phyloP scores from a whole-genome alignment of 2,113 vertebrate genomes.

The Cardinalis cardinalis region DNA sequence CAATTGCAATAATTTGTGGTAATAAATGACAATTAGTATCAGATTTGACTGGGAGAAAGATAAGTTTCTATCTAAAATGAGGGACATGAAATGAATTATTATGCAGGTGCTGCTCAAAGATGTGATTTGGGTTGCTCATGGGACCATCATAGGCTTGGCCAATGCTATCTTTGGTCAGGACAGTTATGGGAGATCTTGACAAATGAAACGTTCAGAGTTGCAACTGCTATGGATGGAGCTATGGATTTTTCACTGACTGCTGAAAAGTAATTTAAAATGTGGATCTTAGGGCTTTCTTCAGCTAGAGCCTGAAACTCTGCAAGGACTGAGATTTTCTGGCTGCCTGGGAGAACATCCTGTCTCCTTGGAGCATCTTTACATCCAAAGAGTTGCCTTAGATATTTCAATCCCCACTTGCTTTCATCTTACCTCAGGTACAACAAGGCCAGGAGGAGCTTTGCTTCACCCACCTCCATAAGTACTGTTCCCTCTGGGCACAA shows the following conservation, averaged over 20 bases:
- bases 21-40: slow-evolving; percentile 22
- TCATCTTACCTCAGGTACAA: background rate
- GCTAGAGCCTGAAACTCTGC: background rate
- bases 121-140: background rate
- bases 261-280: background rate
- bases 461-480: background rate
- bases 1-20: slow-evolving; percentile 9
- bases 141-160: background rate
- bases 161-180: background rate
- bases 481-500: background rate
- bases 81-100: background rate
- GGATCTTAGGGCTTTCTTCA: background rate
- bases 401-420: background rate
- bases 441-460: background rate
- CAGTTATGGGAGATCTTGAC: background rate
- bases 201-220: background rate
- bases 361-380: background rate
- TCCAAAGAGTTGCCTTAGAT: background rate
- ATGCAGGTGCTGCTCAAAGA: background rate
- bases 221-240: background rate
- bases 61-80: background rate
- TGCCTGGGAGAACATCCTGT: background rate
- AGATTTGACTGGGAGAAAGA: slow-evolving; percentile 11
- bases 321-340: background rate
- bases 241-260: background rate